Percentiles rank a stretch among this genome's conserved stretches.
Conservation (phyloP, 1,140 invertebrate genomes). For the Diabrotica undecimpunctata region DNA sequence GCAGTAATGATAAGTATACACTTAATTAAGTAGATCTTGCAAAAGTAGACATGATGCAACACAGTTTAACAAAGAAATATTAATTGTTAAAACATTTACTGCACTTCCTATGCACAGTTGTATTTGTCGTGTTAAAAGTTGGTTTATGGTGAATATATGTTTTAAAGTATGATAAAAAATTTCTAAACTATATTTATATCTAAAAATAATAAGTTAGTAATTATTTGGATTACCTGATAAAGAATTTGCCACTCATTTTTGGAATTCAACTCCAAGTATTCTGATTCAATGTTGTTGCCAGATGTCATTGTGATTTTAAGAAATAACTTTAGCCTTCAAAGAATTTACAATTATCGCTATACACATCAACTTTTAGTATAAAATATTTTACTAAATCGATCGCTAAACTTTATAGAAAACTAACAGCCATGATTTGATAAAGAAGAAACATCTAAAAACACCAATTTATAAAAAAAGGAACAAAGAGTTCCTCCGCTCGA, state of each 20-base stretch:
- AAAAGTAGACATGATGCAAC: too few relatives aligned
- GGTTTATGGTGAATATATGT: too few relatives aligned
- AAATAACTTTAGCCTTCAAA: not conserved
- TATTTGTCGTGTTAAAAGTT: too few relatives aligned
- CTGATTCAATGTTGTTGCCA: constrained; percentile 59
- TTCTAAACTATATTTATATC: not conserved
- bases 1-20: too few relatives aligned
- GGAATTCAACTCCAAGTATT: constrained; percentile 63
- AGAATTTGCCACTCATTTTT: constrained; percentile 60
- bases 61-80: too few relatives aligned
- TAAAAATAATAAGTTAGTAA: constrained; percentile 1
- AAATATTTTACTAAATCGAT: not conserved
- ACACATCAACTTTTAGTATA: not conserved
- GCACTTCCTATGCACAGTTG: too few relatives aligned
- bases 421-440: not conserved
- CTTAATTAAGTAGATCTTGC: too few relatives aligned
- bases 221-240: constrained; percentile 59
- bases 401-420: not conserved
- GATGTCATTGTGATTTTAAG: constrained; percentile 17
- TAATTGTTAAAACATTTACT: too few relatives aligned
- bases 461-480: not conserved
- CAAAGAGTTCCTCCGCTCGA: not conserved
- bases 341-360: not conserved
- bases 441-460: not conserved
- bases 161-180: too few relatives aligned